These are phyloP conservation scores for Spialia ferax DNA, from an alignment of 2,888 invertebrate species.

Conservation along the genomic window DNA sequence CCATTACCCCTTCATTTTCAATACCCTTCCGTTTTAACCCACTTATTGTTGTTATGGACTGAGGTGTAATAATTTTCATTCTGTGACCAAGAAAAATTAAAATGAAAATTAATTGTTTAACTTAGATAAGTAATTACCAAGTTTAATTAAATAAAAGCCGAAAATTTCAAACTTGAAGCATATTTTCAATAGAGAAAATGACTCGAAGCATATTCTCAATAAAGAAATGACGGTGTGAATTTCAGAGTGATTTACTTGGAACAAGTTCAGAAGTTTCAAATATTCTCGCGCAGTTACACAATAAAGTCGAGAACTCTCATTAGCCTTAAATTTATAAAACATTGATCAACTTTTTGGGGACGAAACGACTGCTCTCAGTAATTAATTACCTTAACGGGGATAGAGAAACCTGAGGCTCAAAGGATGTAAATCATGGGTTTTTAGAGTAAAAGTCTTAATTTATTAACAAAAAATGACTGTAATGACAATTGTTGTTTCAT, in stretches of 20 bases:
- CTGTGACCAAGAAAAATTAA: slow-evolving; percentile 5
- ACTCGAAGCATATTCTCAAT: slow-evolving; percentile 43
- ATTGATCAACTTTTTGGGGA: slow-evolving; percentile 53
- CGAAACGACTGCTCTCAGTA: slow-evolving; percentile 49
- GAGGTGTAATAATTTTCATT: slow-evolving; percentile 8
- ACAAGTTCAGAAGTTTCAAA: slow-evolving; percentile 51
- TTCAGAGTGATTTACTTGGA: slow-evolving; percentile 51
- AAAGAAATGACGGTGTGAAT: slow-evolving; percentile 49
- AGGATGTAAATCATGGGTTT: neutral
- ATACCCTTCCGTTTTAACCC: neutral
- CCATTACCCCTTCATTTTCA: too few relatives aligned
- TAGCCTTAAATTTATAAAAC: slow-evolving; percentile 61
- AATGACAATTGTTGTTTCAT: neutral
- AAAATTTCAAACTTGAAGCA: slow-evolving; percentile 36
- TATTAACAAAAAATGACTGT: neutral
- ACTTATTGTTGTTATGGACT: neutral
- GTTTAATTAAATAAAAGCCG: slow-evolving; percentile 26
- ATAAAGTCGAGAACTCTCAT: slow-evolving; percentile 58
- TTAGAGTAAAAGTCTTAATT: neutral
- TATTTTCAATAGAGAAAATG: slow-evolving; percentile 46
- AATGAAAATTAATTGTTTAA: slow-evolving; percentile 15
- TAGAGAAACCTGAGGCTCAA: slow-evolving; percentile 17
- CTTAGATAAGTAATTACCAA: slow-evolving; percentile 16
- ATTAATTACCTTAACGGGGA: slow-evolving; percentile 46
- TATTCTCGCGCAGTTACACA: slow-evolving; percentile 53